Evolutionary conservation across 2,888 invertebrate genomes (phyloP), one percentile per base, ranked within the genome.

Genomic region (Agrochola macilenta): DNA sequence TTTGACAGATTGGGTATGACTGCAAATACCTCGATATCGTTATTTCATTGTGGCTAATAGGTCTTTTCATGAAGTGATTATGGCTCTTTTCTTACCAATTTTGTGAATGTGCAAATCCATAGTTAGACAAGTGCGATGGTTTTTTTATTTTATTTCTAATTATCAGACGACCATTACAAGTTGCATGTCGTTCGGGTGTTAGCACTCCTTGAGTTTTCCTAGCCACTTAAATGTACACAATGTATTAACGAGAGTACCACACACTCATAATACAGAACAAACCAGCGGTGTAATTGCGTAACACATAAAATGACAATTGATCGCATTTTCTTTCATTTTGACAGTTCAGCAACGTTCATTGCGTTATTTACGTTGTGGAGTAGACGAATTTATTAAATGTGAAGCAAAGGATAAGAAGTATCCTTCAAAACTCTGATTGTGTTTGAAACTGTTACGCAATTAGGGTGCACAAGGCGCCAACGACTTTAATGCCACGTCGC

Each of bases 1-100:
- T 39, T 61, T 64, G 68, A 60, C 72, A 58, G 54, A 68, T 79
- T 23, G 49, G 39, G 54, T n/a, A 20, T n/a, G 12, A 8, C 23
- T 52, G 7, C 0, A 7, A 39, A 66, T 26, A 61, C 8, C 5
- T 20, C 30, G 9, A 23, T 1, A 35, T 14, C 26, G 30, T 57
- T 54, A 39, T 49, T 26, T 39, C 20, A 39, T 1, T 57, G 30
- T 65, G 57, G 35, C 57, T 57, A 39, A 35, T n/a, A 17, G 35
- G 14, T 52, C 23, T 5, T 46, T 30, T 57, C 17, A 57, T n/a
- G 30, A 8, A 43, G 17, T 61, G 17, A 20, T 66, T 8, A 20
- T 23, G n/a, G 57, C n/a, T 14, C 14, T 26, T 26, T 58, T 58
- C 58, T 14, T 7, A 2, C n/a, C 17, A 8, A 60, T 17, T 1